Evolutionary conservation across 2,888 invertebrate species (phyloP).

Genomic region (Erebia ligea): DNA sequence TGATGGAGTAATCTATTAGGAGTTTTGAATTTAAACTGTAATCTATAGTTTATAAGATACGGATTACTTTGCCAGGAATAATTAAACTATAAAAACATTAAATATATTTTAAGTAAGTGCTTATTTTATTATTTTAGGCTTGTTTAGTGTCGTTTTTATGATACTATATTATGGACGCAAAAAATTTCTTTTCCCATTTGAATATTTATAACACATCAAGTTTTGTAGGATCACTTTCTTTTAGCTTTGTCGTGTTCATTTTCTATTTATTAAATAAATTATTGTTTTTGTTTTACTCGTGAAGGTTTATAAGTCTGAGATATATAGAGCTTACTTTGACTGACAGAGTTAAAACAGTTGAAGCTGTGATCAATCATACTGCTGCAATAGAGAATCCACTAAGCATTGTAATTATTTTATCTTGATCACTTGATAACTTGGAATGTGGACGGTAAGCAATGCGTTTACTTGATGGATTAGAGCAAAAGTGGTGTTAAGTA

Average conservation of each 20-base stretch:
- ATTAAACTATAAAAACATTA: background rate
- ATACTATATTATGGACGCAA: background rate
- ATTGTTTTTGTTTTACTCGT: background rate
- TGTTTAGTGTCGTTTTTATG: constrained; percentile 8
- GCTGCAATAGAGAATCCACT: background rate
- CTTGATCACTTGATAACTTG: constrained; percentile 3
- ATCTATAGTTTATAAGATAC: background rate
- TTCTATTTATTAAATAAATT: background rate
- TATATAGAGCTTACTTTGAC: too few species aligned
- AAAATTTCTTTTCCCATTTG: constrained; percentile 1
- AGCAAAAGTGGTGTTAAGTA: constrained; percentile 10
- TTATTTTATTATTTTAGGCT: constrained; percentile 14
- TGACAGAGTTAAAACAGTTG: too few species aligned
- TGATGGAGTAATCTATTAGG: background rate
- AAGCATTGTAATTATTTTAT: constrained; percentile 4
- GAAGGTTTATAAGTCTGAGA: background rate
- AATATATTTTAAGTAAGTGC: background rate
- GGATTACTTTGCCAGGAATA: background rate
- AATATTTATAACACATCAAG: background rate
- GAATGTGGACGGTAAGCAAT: constrained; percentile 26
- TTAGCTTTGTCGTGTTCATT: background rate
- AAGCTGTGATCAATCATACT: constrained; percentile 14
- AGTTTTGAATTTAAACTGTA: constrained; percentile 6
- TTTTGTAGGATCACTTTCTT: constrained; percentile 10
- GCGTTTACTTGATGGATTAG: constrained; percentile 15